Percentiles rank a stretch among this genome's conserved stretches.
phyloP scores from a whole-genome alignment of 2,797 vertebrate species.

The Chaenodraco wilsoni region DNA sequence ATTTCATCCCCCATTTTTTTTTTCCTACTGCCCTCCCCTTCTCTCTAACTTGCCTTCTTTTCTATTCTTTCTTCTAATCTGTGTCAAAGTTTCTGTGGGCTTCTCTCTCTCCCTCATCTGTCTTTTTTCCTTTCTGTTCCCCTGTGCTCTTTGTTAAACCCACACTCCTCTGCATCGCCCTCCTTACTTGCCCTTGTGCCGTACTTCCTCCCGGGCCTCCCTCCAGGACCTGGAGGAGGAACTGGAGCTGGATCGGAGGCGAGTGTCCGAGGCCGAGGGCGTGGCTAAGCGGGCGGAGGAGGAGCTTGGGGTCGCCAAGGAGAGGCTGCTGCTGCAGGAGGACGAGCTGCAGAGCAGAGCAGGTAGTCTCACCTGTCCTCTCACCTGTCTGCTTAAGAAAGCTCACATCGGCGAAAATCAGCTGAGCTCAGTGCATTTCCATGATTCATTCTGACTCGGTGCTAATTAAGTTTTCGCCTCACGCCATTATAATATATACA shows the following conservation, averaged over 20 bases:
- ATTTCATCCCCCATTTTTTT: slow-evolving; percentile 49
- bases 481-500: slow-evolving; percentile 44
- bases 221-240: slow-evolving; percentile 89
- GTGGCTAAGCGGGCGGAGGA: slow-evolving; percentile 85
- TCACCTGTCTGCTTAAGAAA: slow-evolving; percentile 19
- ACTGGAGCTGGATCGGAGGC: slow-evolving; percentile 84
- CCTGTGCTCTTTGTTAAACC: slow-evolving; percentile 2
- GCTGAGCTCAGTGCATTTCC: slow-evolving; percentile 43
- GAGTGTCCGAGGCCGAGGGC: slow-evolving; percentile 84
- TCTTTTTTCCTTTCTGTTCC: slow-evolving; percentile 10
- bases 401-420: slow-evolving; percentile 8
- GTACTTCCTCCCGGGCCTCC: slow-evolving; percentile 71
- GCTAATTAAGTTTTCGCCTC: slow-evolving; percentile 51
- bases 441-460: slow-evolving; percentile 47
- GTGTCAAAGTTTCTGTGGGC: slow-evolving; percentile 38
- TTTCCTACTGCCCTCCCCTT: slow-evolving; percentile 10
- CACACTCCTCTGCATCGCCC: slow-evolving; percentile 11
- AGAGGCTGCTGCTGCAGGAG: slow-evolving; percentile 86
- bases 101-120: slow-evolving; percentile 18
- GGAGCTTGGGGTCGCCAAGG: slow-evolving; percentile 87
- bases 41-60: slow-evolving; percentile 37
- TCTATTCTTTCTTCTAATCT: slow-evolving; percentile 42
- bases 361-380: slow-evolving; percentile 74
- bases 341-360: slow-evolving; percentile 86
- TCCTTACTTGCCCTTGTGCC: slow-evolving; percentile 1